Base-by-base conservation (phyloP, 2,888 invertebrate genomes). In the Spicauda simplicius region DNA sequence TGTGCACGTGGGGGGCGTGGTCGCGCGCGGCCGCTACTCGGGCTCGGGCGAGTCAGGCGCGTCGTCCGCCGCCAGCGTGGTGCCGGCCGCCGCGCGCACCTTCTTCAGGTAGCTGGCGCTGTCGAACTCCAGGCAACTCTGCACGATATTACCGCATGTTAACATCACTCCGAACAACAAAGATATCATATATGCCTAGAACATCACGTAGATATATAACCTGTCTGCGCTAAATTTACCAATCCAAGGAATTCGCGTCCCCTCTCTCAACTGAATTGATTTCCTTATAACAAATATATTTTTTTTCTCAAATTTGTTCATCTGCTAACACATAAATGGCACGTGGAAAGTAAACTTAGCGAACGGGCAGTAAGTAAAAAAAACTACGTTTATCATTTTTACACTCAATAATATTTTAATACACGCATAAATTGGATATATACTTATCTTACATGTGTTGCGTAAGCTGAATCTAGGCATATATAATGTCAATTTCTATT, bases 71-170 rank as follows among this genome's bases (percentile, higher is more conserved):
- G 84, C 86, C 75, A 88, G 82, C 71, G 87, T 85, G 72, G 88
- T 88, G 72, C 83, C 86, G 76, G 83, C 90, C 74, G 89, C 90
- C 54, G 87, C 87, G 64, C 88, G 89, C 71, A 84, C 90, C 78
- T 86, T 88, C 87, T 85, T 87, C 87, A 93, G 76, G 87, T 93
- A 93, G 81, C 85, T 86, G 76, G 77, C 91, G 85, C 92, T 91
- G 88, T 93, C 92, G 90, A 93, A 93, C 86, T 93, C 91, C 89
- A 93, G 85, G 87, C 93, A 93, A 80, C 81, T 88, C 93, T 93
- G 91, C 83, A 76, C 79, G 71, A 56, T 37, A 85, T 76, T 83
- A 78, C 75, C 16, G 6, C 48, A 48, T 16, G 48, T 41, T 14
- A 41, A 14, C 3, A 14, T 3, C 14, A 14, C 14, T 14, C 3